These are phyloP conservation scores for Amiota mariae DNA, from an alignment of 2,888 invertebrate species.

Conservation along the genomic window DNA sequence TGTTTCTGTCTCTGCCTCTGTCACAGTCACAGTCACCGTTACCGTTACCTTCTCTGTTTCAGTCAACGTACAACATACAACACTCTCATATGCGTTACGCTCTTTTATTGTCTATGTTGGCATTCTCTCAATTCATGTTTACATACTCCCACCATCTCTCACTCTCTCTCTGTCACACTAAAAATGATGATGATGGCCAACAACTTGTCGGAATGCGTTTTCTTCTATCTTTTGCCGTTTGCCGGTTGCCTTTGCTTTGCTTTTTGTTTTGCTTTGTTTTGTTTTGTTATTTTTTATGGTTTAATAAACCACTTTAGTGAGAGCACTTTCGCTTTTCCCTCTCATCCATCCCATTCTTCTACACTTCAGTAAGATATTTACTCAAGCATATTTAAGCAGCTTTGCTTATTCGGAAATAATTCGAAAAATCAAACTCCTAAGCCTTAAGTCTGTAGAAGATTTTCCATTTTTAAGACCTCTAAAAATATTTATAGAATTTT, in stretches of 20 bases:
- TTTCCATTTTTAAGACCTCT: not conserved
- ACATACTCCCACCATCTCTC: constrained; percentile 31
- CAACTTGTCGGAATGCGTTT: constrained; percentile 67
- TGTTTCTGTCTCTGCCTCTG: not conserved
- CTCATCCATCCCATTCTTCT: not conserved
- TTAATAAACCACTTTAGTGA: not conserved
- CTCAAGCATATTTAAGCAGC: constrained; percentile 4
- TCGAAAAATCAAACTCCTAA: too few relatives aligned
- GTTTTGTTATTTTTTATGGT: not conserved
- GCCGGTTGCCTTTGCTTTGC: constrained; percentile 37
- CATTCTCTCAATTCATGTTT: not conserved
- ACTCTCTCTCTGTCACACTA: too few relatives aligned
- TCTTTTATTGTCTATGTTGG: not conserved
- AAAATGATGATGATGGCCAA: constrained; percentile 43
- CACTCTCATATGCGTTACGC: not conserved
- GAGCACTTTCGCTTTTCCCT: not conserved
- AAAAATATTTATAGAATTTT: constrained; percentile 21
- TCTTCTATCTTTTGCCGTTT: constrained; percentile 49
- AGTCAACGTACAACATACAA: not conserved
- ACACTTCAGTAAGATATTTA: not conserved
- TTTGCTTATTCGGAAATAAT: constrained; percentile 2
- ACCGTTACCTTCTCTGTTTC: not conserved
- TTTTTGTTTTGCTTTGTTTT: not conserved
- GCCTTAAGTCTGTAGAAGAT: too few relatives aligned
- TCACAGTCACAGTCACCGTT: too few relatives aligned